Base-by-base conservation (phyloP, 2,888 invertebrate genomes). In the Erpobdella octoculata region DNA sequence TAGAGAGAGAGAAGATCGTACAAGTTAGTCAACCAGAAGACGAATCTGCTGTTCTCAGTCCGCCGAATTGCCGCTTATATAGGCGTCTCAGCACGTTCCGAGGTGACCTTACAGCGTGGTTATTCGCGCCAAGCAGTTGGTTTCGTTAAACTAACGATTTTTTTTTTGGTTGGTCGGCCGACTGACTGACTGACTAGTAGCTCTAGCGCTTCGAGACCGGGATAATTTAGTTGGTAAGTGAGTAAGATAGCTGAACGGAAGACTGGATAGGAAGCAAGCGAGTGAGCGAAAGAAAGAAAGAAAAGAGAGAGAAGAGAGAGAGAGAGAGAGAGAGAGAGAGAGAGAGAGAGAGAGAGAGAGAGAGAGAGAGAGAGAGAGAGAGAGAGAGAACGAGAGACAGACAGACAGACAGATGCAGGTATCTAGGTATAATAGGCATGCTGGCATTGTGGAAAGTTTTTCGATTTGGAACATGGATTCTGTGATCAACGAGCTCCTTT, bases 1-100 rank as follows among this genome's bases (percentile, higher is more conserved):
- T 69, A 58, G 58, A 46, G 9, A 58, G 69, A 69, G 33, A 58
- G 69, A 58, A 35, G 33, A 58, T 58, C 31, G 67, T 38, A 48
- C 9, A 2, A 25, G 2, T 25, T 5, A 18, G 15, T 6, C 18
- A 6, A 28, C 35, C 36, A 36, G 4, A 15, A 36, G 28, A n/a
- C 12, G 12, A 18, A 15, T n/a, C 25, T 35, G 25, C 65, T 28
- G 35, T 35, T 33, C 25, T 28, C 25, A 64, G 2, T 64, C 15
- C 0, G 28, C 2, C n/a, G 1, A 4, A 1, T 9, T 21, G 37
- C 2, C 18, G 9, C 36, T 3, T 64, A 36, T 64, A 36, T 36
- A 36, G 21, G 28, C 35, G n/a, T n/a, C n/a, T n/a, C n/a, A n/a
- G n/a, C n/a, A n/a, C n/a, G n/a, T n/a, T n/a, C n/a, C 31, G 59